Evolutionary conservation across 2,888 invertebrate species (phyloP).

Genomic region (Plagodis dolabraria): DNA sequence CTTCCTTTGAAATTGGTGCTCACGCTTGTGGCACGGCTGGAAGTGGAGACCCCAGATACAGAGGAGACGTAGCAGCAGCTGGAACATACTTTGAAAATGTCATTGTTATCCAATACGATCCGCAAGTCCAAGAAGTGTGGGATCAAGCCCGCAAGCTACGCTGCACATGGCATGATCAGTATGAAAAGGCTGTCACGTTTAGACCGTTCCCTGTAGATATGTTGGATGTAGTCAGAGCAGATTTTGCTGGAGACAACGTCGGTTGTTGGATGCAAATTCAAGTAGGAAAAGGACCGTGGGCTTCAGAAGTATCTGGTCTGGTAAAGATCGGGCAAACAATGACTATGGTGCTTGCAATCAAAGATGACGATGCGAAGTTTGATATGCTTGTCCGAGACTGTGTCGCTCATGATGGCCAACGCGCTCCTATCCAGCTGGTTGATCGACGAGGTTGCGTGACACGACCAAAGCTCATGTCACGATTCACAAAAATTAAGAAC

Average conservation of each 20-base stretch:
- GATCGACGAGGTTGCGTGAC: slow-evolving; percentile 97
- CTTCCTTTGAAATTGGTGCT: slow-evolving; percentile 95
- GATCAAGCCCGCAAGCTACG: slow-evolving; percentile 96
- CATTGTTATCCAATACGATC: slow-evolving; percentile 96
- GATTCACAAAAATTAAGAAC: slow-evolving; percentile 97
- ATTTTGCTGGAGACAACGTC: slow-evolving; percentile 97
- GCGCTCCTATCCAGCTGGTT: slow-evolving; percentile 96
- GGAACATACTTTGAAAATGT: slow-evolving; percentile 98
- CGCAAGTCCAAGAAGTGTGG: slow-evolving; percentile 97
- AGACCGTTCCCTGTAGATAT: slow-evolving; percentile 97
- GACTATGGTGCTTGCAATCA: slow-evolving; percentile 98
- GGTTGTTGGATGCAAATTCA: slow-evolving; percentile 99
- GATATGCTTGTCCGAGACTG: slow-evolving; percentile 98
- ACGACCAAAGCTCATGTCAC: slow-evolving; percentile 95
- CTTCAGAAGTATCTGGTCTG: slow-evolving; percentile 96
- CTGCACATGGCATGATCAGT: slow-evolving; percentile 98
- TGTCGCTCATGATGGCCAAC: slow-evolving; percentile 97
- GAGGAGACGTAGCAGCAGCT: slow-evolving; percentile 94
- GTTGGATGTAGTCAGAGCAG: slow-evolving; percentile 97
- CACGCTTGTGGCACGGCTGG: slow-evolving; percentile 97
- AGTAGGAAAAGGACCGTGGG: slow-evolving; percentile 97
- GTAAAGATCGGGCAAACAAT: slow-evolving; percentile 98
- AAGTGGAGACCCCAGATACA: slow-evolving; percentile 96
- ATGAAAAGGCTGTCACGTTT: slow-evolving; percentile 97
- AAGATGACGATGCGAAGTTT: slow-evolving; percentile 97